These are phyloP conservation scores for Proctacanthus coquilletti DNA, from an alignment of 1,140 invertebrate genomes.

Conservation along the genomic window DNA sequence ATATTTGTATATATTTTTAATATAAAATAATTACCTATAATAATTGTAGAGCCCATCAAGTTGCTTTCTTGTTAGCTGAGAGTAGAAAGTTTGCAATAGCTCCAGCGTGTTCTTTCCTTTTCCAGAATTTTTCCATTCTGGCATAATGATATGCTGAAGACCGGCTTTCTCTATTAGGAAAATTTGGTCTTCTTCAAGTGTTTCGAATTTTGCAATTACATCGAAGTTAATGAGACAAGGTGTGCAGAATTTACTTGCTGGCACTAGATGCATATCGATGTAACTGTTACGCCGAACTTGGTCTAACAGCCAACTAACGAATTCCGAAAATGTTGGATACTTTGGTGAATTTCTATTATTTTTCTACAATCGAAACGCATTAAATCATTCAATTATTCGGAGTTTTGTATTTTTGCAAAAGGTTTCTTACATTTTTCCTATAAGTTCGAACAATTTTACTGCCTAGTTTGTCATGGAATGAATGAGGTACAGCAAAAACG, in stretches of 20 bases:
- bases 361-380: neutral
- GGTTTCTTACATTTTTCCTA: conserved; percentile 34
- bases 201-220: conserved; percentile 79
- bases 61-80: conserved; percentile 55
- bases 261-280: conserved; percentile 85
- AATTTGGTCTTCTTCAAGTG: conserved; percentile 68
- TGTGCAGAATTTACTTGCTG: conserved; percentile 71
- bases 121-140: conserved; percentile 66
- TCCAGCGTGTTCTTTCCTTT: conserved; percentile 52
- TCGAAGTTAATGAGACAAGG: conserved; percentile 80
- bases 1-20: conserved; percentile 2
- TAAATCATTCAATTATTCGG: neutral
- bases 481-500: conserved; percentile 61
- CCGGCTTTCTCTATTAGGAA: conserved; percentile 62
- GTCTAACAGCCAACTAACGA: conserved; percentile 56
- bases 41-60: conserved; percentile 62
- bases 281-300: conserved; percentile 41
- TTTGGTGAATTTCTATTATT: conserved; percentile 25
- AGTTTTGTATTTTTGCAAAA: neutral
- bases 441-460: conserved; percentile 58
- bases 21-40: conserved; percentile 43
- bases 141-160: conserved; percentile 57
- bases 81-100: conserved; percentile 57
- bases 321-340: conserved; percentile 61
- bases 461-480: conserved; percentile 63